Conservation (phyloP, 2,113 vertebrate genomes). For the Peromyscus leucopus region DNA sequence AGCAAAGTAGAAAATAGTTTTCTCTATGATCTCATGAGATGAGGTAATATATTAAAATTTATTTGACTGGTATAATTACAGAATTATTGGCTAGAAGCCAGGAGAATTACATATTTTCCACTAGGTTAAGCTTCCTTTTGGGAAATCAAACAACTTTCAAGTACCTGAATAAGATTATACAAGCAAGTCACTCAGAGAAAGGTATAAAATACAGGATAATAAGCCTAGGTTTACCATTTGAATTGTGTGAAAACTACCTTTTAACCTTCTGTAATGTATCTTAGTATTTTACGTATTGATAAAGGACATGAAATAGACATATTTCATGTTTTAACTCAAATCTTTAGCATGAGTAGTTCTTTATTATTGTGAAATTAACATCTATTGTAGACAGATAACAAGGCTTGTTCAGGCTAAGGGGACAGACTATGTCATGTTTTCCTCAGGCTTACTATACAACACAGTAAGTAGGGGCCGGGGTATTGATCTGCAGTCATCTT, state of each 20-base stretch:
- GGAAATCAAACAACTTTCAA: conserved; percentile 38
- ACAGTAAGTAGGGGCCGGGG: not conserved
- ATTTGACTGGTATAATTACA: conserved; percentile 50
- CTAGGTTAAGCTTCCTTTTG: not conserved
- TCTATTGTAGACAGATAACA: not conserved
- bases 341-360: conserved; percentile 17
- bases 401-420: not conserved
- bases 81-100: conserved; percentile 37
- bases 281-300: conserved; percentile 6
- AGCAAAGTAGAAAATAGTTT: conserved; percentile 43
- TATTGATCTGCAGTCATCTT: not conserved
- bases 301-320: not conserved
- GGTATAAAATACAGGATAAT: not conserved
- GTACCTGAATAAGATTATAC: conserved; percentile 32
- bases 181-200: not conserved
- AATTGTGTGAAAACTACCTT: not conserved
- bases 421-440: not conserved
- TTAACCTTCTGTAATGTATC: not conserved
- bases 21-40: conserved; percentile 38
- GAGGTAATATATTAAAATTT: conserved; percentile 57
- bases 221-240: not conserved
- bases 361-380: conserved; percentile 18
- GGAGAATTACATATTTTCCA: conserved; percentile 21
- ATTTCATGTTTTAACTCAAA: conserved; percentile 46
- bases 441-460: not conserved